Percentiles rank a stretch among this genome's conserved stretches.
Evolutionary conservation across 2,797 vertebrate species (phyloP).

Genomic region (Cossypha polioptera): DNA sequence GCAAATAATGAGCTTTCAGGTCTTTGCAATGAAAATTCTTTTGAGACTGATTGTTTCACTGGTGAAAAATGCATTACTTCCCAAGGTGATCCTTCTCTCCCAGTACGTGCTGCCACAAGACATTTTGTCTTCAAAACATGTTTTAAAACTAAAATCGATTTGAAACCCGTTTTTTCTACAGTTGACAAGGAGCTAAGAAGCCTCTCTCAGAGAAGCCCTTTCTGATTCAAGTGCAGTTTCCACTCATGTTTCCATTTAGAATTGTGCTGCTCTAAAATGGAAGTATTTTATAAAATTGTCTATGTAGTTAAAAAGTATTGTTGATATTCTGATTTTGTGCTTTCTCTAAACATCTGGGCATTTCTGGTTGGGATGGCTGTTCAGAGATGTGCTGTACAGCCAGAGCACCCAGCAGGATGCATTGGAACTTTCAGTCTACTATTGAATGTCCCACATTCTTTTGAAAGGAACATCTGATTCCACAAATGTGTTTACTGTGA

Average conservation of each 20-base stretch:
- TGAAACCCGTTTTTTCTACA: background rate
- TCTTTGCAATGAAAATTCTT: background rate
- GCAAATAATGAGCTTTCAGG: background rate
- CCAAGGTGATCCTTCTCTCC: background rate
- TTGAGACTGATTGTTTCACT: background rate
- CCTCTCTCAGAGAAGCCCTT: background rate
- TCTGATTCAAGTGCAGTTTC: background rate
- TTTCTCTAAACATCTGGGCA: background rate
- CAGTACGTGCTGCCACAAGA: background rate
- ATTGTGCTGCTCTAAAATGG: background rate
- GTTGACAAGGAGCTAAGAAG: background rate
- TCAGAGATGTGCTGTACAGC: background rate
- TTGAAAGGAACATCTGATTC: background rate
- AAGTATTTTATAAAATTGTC: background rate
- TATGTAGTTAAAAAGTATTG: background rate
- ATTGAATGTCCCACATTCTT: background rate
- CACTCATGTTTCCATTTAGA: background rate
- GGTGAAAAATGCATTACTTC: background rate
- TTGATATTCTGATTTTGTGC: background rate
- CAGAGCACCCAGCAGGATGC: background rate
- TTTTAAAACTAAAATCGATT: background rate
- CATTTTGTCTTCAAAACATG: background rate
- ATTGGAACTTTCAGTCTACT: background rate
- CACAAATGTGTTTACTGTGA: background rate
- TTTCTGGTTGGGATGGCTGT: background rate